Base-by-base conservation (phyloP, 1,140 invertebrate species). In the Diorhabda carinulata region DNA sequence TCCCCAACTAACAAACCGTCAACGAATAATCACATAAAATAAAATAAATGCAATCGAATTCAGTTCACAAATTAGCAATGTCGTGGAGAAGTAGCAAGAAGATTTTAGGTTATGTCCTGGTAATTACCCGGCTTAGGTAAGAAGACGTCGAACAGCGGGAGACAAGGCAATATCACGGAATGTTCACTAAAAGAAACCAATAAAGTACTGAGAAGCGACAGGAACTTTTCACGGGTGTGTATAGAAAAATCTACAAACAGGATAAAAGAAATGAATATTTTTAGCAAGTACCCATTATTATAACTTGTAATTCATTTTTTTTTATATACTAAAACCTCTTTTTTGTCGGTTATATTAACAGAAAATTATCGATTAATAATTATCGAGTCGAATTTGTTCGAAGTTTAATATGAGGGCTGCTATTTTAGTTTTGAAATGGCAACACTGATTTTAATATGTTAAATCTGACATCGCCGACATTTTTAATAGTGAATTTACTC, bases 121-220 rank as follows among this genome's bases (percentile, higher is more conserved):
- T 65, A 65, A 65, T 65, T 65, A 52, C 41, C 7, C n/a, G 44
- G 64, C 52, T 65, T 65, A 65, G 64, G 52, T 65, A 57, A 40
- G 58, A 57, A 43, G 59, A 41, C 44, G 10, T 56, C 47, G 45
- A 68, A 57, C 69, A 67, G 56, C 69, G 58, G 71, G 70, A 70
- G 70, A 69, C 67, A 57, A 71, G 52, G 64, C 70, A 74, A 73
- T 73, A 71, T 69, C 70, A 61, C 73, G 66, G 70, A 74, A 72
- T 74, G 71, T 57, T 63, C 64, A 42, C 57, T 57, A 42, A 58
- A 63, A 63, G 71, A 63, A 67, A 67, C 72, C 72, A 74, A 74
- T 74, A 73, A 74, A 74, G 72, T 69, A 73, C 67, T 68, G 69
- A 70, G 43, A 25, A 25, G 25, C 25, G 25, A 25, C 25, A 25